A percentile compares a stretch with the other conserved stretches of the same genome.
Evolutionary conservation across 2,113 vertebrate species (phyloP).

Genomic region (Mirza zaza): DNA sequence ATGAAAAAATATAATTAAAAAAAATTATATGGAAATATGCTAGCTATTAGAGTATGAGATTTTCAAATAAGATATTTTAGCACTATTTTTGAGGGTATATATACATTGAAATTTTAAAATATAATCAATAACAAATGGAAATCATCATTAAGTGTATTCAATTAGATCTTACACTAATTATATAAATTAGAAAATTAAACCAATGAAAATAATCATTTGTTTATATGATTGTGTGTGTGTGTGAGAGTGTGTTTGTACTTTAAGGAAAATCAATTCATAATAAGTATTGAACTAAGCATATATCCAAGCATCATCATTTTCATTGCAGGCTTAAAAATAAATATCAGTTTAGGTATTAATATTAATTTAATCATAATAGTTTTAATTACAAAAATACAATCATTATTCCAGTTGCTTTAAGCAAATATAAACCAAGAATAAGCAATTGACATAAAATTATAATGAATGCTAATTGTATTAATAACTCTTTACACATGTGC

Average conservation of each 20-base stretch:
- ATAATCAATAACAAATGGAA: conserved; percentile 53
- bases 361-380: background rate
- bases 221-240: background rate
- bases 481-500: conserved; percentile 37
- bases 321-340: conserved; percentile 29
- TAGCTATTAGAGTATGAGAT: background rate
- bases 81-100: background rate
- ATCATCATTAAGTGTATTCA: conserved; percentile 64
- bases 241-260: background rate
- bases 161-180: conserved; percentile 44
- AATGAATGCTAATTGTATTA: conserved; percentile 35
- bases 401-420: conserved; percentile 53
- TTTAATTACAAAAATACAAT: conserved; percentile 6
- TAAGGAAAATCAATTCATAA: background rate
- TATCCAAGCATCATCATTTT: conserved; percentile 23
- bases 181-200: conserved; percentile 53
- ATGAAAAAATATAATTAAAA: background rate
- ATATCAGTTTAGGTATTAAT: background rate
- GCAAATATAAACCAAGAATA: conserved; percentile 26
- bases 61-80: background rate
- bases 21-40: background rate
- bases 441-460: conserved; percentile 67
- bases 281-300: background rate
- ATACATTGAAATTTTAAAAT: background rate
- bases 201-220: conserved; percentile 52